Evolutionary conservation across 2,113 vertebrate genomes (phyloP).

Genomic region (Collichthys lucidus): DNA sequence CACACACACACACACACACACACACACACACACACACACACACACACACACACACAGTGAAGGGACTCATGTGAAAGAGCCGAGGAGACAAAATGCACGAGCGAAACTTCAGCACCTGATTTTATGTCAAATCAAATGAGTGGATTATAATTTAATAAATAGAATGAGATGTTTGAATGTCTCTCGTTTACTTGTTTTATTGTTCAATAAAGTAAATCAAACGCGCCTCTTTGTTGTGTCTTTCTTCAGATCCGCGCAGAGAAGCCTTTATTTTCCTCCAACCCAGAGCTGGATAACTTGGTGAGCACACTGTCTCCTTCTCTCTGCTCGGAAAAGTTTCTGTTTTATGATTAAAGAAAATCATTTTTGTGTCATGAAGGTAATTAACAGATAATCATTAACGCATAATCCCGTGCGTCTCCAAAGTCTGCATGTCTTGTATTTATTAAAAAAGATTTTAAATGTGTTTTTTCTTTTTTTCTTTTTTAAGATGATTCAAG

Average conservation of each 20-base stretch:
- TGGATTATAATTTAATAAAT: background rate
- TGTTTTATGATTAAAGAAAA: background rate
- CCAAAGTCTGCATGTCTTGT: background rate
- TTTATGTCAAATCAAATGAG: background rate
- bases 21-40: too few species aligned
- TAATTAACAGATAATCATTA: background rate
- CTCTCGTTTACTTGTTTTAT: background rate
- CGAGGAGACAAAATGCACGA: too few species aligned
- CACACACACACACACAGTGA: too few species aligned
- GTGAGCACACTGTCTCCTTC: conserved; percentile 77
- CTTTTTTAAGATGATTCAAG: conserved; percentile 94
- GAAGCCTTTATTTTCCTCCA: conserved; percentile 95
- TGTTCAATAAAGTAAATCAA: background rate
- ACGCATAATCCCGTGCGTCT: background rate
- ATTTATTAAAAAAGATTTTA: background rate
- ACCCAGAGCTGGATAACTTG: conserved; percentile 95
- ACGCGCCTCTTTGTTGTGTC: background rate
- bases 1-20: too few species aligned
- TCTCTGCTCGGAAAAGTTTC: too few species aligned
- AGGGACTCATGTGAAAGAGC: too few species aligned
- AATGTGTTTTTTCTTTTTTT: background rate
- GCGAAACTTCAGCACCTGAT: background rate
- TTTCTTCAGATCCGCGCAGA: conserved; percentile 89
- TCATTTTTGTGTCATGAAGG: background rate
- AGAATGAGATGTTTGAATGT: background rate